phyloP scores from a whole-genome alignment of 2,113 vertebrate species.

The Taurulus bubalis region DNA sequence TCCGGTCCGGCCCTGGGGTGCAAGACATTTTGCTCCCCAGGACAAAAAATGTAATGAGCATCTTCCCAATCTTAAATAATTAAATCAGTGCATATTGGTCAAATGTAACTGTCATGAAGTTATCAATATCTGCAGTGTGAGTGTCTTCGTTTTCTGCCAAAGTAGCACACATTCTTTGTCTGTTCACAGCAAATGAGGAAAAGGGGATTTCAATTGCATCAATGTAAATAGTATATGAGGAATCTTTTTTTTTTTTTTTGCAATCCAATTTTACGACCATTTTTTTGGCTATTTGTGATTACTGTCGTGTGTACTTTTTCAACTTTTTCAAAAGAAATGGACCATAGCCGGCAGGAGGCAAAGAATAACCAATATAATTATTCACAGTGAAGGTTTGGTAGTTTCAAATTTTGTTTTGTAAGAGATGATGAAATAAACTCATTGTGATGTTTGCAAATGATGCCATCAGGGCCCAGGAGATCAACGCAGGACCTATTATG shows the following conservation, averaged over 20 bases:
- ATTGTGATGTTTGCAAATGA: conserved; percentile 19
- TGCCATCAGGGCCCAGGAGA: neutral
- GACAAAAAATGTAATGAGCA: conserved; percentile 42
- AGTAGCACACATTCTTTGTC: neutral
- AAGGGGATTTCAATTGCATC: neutral
- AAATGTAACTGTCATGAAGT: conserved; percentile 14
- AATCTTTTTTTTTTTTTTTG: neutral
- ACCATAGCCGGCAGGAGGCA: neutral
- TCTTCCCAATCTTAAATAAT: conserved; percentile 35
- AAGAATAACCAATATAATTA: neutral
- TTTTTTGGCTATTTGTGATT: neutral
- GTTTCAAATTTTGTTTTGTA: neutral
- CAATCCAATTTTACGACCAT: neutral
- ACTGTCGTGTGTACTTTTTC: neutral
- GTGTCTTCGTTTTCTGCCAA: neutral
- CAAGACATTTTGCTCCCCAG: conserved; percentile 26
- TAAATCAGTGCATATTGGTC: conserved; percentile 22
- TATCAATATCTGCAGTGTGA: neutral
- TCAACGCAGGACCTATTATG: neutral
- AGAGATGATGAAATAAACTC: neutral
- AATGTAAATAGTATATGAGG: neutral
- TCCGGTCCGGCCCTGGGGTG: conserved; percentile 48
- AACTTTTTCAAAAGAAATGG: neutral
- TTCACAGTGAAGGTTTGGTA: neutral
- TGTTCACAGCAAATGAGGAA: neutral